phyloP scores from a whole-genome alignment of 2,888 invertebrate genomes.

The Spicauda simplicius region DNA sequence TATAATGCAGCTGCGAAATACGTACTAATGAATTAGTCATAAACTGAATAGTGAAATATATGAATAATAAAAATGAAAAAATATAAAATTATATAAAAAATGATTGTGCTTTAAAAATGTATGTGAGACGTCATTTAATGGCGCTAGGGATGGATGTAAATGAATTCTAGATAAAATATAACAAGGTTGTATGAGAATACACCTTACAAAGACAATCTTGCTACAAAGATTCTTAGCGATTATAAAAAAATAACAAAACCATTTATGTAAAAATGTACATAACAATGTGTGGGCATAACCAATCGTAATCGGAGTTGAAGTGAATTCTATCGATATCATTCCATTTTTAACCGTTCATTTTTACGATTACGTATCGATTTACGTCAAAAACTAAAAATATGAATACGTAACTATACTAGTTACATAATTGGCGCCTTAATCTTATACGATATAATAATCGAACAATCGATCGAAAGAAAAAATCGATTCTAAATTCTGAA shows the following conservation, averaged over 20 bases:
- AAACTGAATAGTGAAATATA: slow-evolving; percentile 29
- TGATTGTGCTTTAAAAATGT: slow-evolving; percentile 29
- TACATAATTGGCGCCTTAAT: background rate
- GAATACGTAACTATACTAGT: background rate
- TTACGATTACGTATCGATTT: background rate
- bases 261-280: slow-evolving; percentile 10
- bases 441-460: no score
- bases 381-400: no score
- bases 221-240: slow-evolving; percentile 7
- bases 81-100: slow-evolving; percentile 29
- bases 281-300: slow-evolving; percentile 40
- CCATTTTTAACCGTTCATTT: background rate
- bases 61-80: slow-evolving; percentile 23
- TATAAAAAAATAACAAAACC: background rate
- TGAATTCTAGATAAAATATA: slow-evolving; percentile 59
- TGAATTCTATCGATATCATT: background rate
- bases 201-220: background rate
- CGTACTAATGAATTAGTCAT: slow-evolving; percentile 28
- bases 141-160: slow-evolving; percentile 51
- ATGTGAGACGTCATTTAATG: slow-evolving; percentile 64
- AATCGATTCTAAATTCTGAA: background rate
- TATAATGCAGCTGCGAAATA: slow-evolving; percentile 20
- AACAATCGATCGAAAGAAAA: no score
- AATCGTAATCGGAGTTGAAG: slow-evolving; percentile 4
- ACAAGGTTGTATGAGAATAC: slow-evolving; percentile 48